phyloP scores from a whole-genome alignment of 2,888 invertebrate species.

The Chrysolina oricalcia region DNA sequence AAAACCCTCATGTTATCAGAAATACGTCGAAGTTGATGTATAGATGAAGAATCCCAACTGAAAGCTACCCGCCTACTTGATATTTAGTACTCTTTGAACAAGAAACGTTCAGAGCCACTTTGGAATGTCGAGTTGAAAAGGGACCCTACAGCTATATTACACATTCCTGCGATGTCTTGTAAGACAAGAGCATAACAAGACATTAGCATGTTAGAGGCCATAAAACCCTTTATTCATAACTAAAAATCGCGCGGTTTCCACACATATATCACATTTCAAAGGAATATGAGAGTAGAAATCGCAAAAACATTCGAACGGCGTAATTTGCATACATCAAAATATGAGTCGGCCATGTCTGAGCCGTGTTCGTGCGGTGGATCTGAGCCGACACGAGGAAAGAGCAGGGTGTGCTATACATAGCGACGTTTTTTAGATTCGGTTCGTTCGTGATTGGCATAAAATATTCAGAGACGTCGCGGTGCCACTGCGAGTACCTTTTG shows the following conservation, averaged over 20 bases:
- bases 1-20: no score
- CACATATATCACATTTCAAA: constrained; percentile 51
- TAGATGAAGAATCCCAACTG: neutral
- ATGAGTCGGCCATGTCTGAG: constrained; percentile 48
- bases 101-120: neutral
- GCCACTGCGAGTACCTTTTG: constrained; percentile 41
- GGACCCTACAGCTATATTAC: constrained; percentile 42
- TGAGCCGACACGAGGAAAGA: constrained; percentile 35
- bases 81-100: neutral
- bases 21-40: neutral
- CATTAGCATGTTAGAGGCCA: constrained; percentile 57
- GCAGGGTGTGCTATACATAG: constrained; percentile 24
- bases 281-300: constrained; percentile 47
- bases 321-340: constrained; percentile 54
- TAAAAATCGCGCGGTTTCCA: constrained; percentile 45
- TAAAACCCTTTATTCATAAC: constrained; percentile 48
- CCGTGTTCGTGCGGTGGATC: constrained; percentile 46
- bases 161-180: constrained; percentile 45
- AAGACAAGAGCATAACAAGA: constrained; percentile 49
- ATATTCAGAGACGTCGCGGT: constrained; percentile 49
- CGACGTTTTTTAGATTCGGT: constrained; percentile 33
- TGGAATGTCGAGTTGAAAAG: constrained; percentile 7
- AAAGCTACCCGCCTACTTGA: neutral
- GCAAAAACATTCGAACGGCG: constrained; percentile 51
- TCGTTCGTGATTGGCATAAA: constrained; percentile 45